Evolutionary conservation across 2,888 invertebrate species (phyloP), one percentile per base, ranked within the genome.

Genomic region (Caenorhabditis uteleia): DNA sequence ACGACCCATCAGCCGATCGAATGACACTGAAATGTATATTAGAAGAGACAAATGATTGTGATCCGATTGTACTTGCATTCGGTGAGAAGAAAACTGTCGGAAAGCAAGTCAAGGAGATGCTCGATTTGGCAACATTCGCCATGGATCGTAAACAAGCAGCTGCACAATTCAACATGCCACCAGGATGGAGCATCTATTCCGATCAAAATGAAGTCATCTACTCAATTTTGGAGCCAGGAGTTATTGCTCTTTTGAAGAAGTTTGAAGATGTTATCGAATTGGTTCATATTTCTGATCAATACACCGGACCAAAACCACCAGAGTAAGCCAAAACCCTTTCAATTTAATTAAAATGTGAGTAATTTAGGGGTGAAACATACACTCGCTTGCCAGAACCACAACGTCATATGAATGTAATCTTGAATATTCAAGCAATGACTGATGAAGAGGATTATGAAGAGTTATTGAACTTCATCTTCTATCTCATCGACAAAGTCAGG

Each of bases 221-320:
- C 44, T 60, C 69, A 21, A 40, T 73, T 36, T 51, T 73, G 8
- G 73, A 73, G 31, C 58, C 59, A 23, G 59, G 64, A 44, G 60
- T 73, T 3, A 48, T 60, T 2, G 45, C 47, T 3, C 23, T 83
- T 18, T 54, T 86, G 39, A 83, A 82, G 43, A 93, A 91, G 86
- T 93, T 90, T 86, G 89, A 90, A 77, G 88, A 89, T 61, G 87
- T 89, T 83, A 88, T 98, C 80, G 95, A 98, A 85, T 97, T 91
- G 85, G 91, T 98, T 84, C 97, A 98, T 86, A 89, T 98, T 82
- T 95, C 95, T 53, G 98, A 98, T 86, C 91, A 95, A 83, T 98
- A 90, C 86, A 90, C 69, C 40, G 97, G 97, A 33, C 88, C 89
- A 26, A 92, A 93, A 85, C 90, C 90, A 83, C 89, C 90, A 82